Evolutionary conservation across 2,113 vertebrate genomes (phyloP), one percentile per base, ranked within the genome.

Genomic region (Amazona guildingii): DNA sequence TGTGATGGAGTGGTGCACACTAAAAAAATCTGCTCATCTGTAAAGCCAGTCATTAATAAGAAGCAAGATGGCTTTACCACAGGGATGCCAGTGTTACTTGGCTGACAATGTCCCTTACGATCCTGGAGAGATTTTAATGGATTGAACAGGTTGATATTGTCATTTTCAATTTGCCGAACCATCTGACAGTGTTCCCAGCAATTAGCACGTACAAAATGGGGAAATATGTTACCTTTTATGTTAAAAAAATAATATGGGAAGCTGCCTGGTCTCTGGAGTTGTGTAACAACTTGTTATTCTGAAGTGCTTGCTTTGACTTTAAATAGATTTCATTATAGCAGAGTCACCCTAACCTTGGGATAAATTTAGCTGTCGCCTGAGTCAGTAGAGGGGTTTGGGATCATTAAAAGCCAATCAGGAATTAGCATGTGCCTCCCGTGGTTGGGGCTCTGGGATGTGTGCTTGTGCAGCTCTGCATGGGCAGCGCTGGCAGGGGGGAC

Each of bases 121-220:
- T 97, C 94, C 96, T 93, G 97, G 93, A 97, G 96, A 97, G 90
- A 96, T 92, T 96, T 94, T 97, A 97, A 96, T 92, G 96, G 95
- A 90, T 94, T 55, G 92, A 98, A 86, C 98, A 97, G 98, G 96
- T 97, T 98, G 97, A 97, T 92, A 84, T 97, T 98, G 98, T 98
- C 98, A 97, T 96, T 97, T 98, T 95, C 97, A 97, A 98, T 98
- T 98, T 98, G 96, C 90, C 20, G 28, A 97, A 78, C 91, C 94
- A 96, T 98, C 92, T 70, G 97, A 98, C 96, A 88, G 92, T 29
- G 90, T 95, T 98, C 96, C 95, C 78, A 97, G 96, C 97, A 98
- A 98, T 98, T 98, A 98, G 74, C 94, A 95, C 41, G 13, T 95
- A 93, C 94, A 93, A 97, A 98, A 94, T 94, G 95, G 8, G 64